These are phyloP conservation scores for Falco concolor DNA, from an alignment of 2,797 vertebrate genomes.

Conservation along the genomic window DNA sequence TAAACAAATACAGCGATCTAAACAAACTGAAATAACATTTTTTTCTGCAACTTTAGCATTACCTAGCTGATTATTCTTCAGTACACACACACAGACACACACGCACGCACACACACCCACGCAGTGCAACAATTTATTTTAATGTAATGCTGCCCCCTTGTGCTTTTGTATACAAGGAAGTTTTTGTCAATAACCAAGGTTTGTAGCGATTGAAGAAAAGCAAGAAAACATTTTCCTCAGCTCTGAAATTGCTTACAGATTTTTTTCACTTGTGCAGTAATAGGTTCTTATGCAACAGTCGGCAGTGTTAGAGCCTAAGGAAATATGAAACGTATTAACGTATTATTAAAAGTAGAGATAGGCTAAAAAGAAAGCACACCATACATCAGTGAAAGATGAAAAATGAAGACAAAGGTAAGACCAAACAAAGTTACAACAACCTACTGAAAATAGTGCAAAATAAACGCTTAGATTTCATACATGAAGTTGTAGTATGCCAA, in stretches of 20 bases:
- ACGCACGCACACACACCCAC: background rate
- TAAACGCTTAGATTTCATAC: background rate
- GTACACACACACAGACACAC: background rate
- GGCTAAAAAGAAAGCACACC: background rate
- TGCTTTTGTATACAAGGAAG: slow-evolving; percentile 65
- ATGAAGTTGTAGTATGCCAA: background rate
- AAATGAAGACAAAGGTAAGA: background rate
- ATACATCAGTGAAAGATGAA: background rate
- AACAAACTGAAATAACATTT: background rate
- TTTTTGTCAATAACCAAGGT: slow-evolving; percentile 58
- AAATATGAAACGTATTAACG: background rate
- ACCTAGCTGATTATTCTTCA: background rate
- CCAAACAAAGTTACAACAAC: background rate
- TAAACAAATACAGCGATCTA: background rate
- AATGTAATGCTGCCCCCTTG: slow-evolving; percentile 75
- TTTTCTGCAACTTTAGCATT: background rate
- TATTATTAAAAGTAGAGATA: background rate
- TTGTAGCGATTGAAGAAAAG: background rate
- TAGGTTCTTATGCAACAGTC: background rate
- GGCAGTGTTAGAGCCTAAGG: background rate
- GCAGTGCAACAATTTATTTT: slow-evolving; percentile 61
- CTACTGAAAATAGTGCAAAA: background rate
- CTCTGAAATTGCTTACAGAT: background rate
- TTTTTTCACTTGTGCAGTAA: background rate
- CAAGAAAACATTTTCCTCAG: background rate